A percentile compares a stretch with the other conserved stretches of the same genome.
Evolutionary conservation across 2,797 vertebrate genomes (phyloP).

Genomic region (Prunella strophiata): DNA sequence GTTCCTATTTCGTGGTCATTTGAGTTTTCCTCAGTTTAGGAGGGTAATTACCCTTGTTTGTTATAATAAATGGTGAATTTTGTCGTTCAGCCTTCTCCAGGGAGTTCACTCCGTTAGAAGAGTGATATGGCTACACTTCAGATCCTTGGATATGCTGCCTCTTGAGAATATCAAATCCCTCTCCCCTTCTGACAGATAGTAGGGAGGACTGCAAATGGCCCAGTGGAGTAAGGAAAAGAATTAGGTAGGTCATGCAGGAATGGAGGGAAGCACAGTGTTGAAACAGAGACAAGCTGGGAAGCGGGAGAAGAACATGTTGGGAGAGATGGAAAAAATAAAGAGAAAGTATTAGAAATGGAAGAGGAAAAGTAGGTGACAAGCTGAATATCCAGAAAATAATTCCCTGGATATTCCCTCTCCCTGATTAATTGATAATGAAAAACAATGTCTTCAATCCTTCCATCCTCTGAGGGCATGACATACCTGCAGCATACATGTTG

Average conservation of each 20-base stretch:
- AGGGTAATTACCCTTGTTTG: not conserved
- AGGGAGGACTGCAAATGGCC: not conserved
- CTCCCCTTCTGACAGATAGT: not conserved
- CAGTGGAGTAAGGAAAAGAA: not conserved
- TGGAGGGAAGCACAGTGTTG: not conserved
- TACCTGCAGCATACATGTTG: accelerated
- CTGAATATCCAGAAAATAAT: not conserved
- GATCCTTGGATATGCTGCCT: not conserved
- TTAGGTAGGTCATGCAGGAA: not conserved
- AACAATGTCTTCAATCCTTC: not conserved
- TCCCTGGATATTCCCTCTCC: not conserved
- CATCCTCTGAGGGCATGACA: not conserved
- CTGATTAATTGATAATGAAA: not conserved
- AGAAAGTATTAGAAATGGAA: not conserved
- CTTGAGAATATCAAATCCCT: not conserved
- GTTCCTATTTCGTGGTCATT: not conserved
- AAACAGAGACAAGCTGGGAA: not conserved
- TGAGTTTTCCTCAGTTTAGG: not conserved
- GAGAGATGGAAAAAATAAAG: not conserved
- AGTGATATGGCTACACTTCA: not conserved
- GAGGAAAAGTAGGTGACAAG: not conserved
- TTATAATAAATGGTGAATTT: not conserved
- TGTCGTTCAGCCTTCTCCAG: not conserved
- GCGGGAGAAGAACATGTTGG: not conserved
- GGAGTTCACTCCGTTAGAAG: not conserved